A percentile compares a stretch with the other conserved stretches of the same genome.
Evolutionary conservation across 1,140 invertebrate species (phyloP).

Genomic region (Limonius californicus): DNA sequence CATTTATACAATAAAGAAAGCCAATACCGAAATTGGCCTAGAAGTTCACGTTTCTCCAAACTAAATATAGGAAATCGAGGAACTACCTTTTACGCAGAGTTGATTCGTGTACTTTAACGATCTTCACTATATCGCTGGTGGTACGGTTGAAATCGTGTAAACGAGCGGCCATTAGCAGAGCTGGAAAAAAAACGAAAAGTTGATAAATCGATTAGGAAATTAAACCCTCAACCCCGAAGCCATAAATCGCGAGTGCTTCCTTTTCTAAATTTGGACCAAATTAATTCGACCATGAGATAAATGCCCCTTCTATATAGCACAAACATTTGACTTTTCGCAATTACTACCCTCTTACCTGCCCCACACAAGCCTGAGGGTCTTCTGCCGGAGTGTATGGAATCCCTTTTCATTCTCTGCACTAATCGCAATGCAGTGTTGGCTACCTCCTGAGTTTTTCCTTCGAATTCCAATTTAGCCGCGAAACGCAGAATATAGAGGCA

Average conservation of each 20-base stretch:
- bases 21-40: neutral
- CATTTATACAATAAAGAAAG: neutral
- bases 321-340: no score
- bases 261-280: neutral
- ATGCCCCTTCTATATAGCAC: no score
- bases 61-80: neutral
- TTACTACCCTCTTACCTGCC: no score
- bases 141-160: conserved; percentile 89
- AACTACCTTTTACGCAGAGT: conserved; percentile 81
- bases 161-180: conserved; percentile 87
- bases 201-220: no score
- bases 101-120: conserved; percentile 94
- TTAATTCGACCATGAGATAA: neutral
- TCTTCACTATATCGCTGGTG: conserved; percentile 85
- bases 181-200: conserved; percentile 49
- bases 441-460: conserved; percentile 87
- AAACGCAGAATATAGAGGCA: conserved; percentile 93
- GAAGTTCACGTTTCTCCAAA: neutral
- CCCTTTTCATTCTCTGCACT: conserved; percentile 96
- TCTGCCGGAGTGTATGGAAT: conserved; percentile 94
- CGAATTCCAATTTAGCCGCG: conserved; percentile 91
- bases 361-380: conserved; percentile 95
- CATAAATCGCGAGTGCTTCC: neutral
- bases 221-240: no score
- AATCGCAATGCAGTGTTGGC: conserved; percentile 91